Conservation (phyloP, 2,888 invertebrate genomes). For the Amphiduros pacificus region DNA sequence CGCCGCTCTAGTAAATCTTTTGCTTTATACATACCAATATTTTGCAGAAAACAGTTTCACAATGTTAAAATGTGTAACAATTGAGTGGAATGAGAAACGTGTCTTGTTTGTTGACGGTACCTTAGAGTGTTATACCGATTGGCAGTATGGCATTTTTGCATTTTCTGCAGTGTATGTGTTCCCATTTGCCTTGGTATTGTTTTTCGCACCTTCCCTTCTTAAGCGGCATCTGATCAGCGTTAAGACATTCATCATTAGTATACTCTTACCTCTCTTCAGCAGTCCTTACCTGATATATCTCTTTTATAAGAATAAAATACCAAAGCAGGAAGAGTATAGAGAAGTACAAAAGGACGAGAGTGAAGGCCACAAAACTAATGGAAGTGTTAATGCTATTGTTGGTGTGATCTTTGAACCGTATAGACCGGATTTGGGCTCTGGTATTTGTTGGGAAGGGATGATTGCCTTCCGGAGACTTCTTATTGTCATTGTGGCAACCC, state of each 20-base stretch:
- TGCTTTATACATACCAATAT: slow-evolving; percentile 13
- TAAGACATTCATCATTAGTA: slow-evolving; percentile 1
- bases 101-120: slow-evolving; percentile 26
- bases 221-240: slow-evolving; percentile 1
- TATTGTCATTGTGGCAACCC: slow-evolving; percentile 5
- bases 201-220: slow-evolving; percentile 22
- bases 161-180: slow-evolving; percentile 18
- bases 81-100: neutral
- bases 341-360: too few relatives aligned
- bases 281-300: slow-evolving; percentile 2
- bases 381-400: slow-evolving; percentile 9
- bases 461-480: slow-evolving; percentile 22
- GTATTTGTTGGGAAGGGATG: slow-evolving; percentile 28
- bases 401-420: slow-evolving; percentile 21
- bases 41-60: slow-evolving; percentile 15
- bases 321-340: too few relatives aligned
- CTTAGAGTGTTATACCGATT: slow-evolving; percentile 15
- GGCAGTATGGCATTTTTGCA: slow-evolving; percentile 23
- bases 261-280: slow-evolving; percentile 8
- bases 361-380: neutral
- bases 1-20: slow-evolving; percentile 5
- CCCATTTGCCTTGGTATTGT: slow-evolving; percentile 24
- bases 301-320: neutral
- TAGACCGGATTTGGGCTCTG: slow-evolving; percentile 11
- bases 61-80: slow-evolving; percentile 6